These are phyloP conservation scores for Subacronicta megacephala DNA, from an alignment of 2,888 invertebrate genomes.

Conservation along the genomic window DNA sequence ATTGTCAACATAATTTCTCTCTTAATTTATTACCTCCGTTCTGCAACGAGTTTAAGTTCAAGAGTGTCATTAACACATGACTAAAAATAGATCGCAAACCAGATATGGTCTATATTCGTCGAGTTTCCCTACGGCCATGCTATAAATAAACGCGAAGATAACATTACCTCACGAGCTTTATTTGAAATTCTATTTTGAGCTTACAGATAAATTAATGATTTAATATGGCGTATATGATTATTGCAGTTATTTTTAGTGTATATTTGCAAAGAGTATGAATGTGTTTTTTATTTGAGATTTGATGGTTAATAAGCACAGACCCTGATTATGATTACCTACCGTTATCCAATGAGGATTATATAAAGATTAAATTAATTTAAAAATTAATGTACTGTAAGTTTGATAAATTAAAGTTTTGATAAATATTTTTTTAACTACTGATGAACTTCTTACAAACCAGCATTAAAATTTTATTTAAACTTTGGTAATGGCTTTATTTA, in stretches of 20 bases:
- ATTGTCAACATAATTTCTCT: conserved; percentile 21
- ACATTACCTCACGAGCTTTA: conserved; percentile 30
- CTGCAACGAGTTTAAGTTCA: conserved; percentile 40
- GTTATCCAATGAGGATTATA: too few relatives aligned
- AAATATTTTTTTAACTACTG: too few relatives aligned
- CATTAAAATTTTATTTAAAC: too few relatives aligned
- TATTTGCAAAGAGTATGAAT: conserved; percentile 1
- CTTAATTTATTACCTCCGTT: conserved; percentile 40
- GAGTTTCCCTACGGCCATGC: conserved; percentile 25
- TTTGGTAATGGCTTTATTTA: too few relatives aligned
- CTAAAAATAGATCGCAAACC: conserved; percentile 49
- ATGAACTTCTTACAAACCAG: too few relatives aligned
- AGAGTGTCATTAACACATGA: conserved; percentile 49
- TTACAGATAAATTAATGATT: conserved; percentile 29
- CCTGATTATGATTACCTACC: too few relatives aligned
- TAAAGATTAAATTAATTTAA: too few relatives aligned
- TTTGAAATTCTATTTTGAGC: conserved; percentile 38
- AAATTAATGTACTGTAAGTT: too few relatives aligned
- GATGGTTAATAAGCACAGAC: neutral
- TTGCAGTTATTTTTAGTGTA: conserved; percentile 6
- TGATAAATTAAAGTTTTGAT: too few relatives aligned
- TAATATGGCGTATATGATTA: conserved; percentile 1
- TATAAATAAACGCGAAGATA: conserved; percentile 45
- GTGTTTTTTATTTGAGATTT: neutral
- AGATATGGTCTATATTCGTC: conserved; percentile 46